These are phyloP conservation scores for Porites australiensis DNA, from an alignment of 64 coral and sea anemone genomes.

Conservation along the genomic window DNA sequence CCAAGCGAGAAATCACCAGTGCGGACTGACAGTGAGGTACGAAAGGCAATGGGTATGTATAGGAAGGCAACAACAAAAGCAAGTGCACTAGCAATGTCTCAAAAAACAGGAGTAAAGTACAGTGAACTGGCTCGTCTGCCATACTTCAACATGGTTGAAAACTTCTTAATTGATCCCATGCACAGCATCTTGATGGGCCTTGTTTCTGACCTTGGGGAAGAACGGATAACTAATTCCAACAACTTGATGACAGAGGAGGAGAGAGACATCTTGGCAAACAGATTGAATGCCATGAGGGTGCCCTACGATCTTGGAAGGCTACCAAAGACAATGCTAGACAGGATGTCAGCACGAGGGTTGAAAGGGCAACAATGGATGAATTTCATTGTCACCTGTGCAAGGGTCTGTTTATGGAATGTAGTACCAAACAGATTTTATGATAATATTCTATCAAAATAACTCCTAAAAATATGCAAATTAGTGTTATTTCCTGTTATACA, in stretches of 20 bases:
- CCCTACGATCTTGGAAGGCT: conserved; percentile 36
- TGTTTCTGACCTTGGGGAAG: conserved; percentile 26
- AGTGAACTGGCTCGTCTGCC: conserved; percentile 16
- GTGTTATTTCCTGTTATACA: too few species aligned
- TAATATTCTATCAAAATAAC: too few species aligned
- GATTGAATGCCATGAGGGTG: conserved; percentile 1
- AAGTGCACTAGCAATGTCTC: not conserved
- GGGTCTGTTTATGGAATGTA: conserved; percentile 8
- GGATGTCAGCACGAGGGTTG: conserved; percentile 8
- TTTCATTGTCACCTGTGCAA: conserved; percentile 25
- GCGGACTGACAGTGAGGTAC: not conserved
- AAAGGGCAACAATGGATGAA: conserved; percentile 25
- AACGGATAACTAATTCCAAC: not conserved
- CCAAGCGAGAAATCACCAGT: not conserved
- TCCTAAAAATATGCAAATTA: too few species aligned
- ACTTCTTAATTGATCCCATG: conserved; percentile 40
- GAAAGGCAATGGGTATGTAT: not conserved
- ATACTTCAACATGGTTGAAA: conserved; percentile 42
- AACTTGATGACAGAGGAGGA: not conserved
- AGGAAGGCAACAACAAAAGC: not conserved
- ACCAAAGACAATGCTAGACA: not conserved
- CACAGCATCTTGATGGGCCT: conserved; percentile 22
- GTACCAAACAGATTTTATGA: not conserved
- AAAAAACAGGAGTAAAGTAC: conserved; percentile 23
- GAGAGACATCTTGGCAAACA: not conserved